Conservation (phyloP, 2,113 vertebrate genomes). For the Rhombomys opimus region DNA sequence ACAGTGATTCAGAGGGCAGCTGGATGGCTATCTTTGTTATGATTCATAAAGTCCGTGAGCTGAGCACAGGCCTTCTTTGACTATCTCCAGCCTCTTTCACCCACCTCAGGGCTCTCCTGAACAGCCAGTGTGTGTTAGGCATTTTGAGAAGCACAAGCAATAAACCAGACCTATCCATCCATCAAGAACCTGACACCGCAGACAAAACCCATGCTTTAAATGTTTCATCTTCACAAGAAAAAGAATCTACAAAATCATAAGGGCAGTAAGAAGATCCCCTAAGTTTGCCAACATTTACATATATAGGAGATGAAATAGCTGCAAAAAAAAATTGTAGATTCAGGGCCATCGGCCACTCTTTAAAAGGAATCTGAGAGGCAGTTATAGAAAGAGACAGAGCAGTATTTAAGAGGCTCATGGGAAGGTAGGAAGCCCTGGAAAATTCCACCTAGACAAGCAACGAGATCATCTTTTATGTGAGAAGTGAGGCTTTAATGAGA, state of each 20-base stretch:
- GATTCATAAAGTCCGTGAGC: conserved; percentile 3
- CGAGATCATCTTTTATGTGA: conserved; percentile 10
- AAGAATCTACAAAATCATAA: neutral
- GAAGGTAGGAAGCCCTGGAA: conserved; percentile 52
- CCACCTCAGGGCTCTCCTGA: neutral
- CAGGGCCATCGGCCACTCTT: neutral
- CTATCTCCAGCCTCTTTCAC: neutral
- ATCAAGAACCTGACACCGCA: neutral
- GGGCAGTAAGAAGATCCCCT: neutral
- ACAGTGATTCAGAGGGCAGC: neutral
- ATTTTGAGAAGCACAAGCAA: neutral
- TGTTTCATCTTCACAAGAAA: neutral
- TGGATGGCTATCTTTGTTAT: conserved; percentile 4
- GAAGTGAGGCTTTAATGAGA: conserved; percentile 61
- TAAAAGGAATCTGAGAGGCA: conserved; percentile 35
- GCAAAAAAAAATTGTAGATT: conserved; percentile 1
- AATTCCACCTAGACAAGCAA: neutral
- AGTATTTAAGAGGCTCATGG: neutral
- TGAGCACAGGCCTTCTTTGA: neutral
- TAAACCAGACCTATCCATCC: neutral
- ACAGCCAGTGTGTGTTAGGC: fast-evolving
- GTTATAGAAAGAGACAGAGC: neutral
- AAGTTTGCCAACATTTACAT: conserved; percentile 9
- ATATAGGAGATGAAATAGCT: neutral
- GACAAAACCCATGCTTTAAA: neutral